phyloP scores from a whole-genome alignment of 2,888 invertebrate species.

The Lymantria dispar region DNA sequence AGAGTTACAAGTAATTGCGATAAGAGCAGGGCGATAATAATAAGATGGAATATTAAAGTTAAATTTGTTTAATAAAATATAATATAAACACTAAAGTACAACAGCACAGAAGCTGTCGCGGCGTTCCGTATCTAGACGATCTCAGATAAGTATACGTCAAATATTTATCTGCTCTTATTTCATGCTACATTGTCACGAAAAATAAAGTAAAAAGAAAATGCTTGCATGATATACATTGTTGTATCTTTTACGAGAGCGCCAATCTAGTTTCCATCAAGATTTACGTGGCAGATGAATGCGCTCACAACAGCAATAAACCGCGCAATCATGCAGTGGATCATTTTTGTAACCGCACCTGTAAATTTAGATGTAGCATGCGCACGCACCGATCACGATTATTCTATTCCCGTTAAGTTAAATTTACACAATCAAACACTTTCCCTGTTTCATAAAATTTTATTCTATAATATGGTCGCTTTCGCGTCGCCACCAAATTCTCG shows the following conservation, averaged over 20 bases:
- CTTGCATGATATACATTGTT: slow-evolving; percentile 17
- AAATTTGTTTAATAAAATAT: too few species aligned
- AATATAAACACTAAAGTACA: neutral
- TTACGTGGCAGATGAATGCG: slow-evolving; percentile 46
- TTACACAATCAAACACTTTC: slow-evolving; percentile 40
- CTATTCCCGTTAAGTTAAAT: slow-evolving; percentile 36
- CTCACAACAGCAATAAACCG: slow-evolving; percentile 42
- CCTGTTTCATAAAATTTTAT: slow-evolving; percentile 21
- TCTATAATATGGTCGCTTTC: slow-evolving; percentile 18
- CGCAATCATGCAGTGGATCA: slow-evolving; percentile 44
- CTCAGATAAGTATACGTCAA: slow-evolving; percentile 23
- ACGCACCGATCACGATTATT: slow-evolving; percentile 48
- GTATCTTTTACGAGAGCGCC: slow-evolving; percentile 1
- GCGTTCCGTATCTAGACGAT: slow-evolving; percentile 17
- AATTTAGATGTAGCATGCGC: slow-evolving; percentile 47
- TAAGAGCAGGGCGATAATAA: too few species aligned
- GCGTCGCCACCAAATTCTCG: neutral
- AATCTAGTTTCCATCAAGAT: slow-evolving; percentile 46
- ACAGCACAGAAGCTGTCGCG: slow-evolving; percentile 14
- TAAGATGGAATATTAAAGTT: too few species aligned
- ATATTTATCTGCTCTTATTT: slow-evolving; percentile 39
- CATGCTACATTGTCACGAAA: slow-evolving; percentile 37
- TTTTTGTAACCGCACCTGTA: slow-evolving; percentile 57
- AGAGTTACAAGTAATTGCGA: too few species aligned
- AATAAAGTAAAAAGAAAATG: slow-evolving; percentile 32